Evolutionary conservation across 1,140 invertebrate genomes (phyloP), one percentile per base, ranked within the genome.

Genomic region (Drosophila baimaii): DNA sequence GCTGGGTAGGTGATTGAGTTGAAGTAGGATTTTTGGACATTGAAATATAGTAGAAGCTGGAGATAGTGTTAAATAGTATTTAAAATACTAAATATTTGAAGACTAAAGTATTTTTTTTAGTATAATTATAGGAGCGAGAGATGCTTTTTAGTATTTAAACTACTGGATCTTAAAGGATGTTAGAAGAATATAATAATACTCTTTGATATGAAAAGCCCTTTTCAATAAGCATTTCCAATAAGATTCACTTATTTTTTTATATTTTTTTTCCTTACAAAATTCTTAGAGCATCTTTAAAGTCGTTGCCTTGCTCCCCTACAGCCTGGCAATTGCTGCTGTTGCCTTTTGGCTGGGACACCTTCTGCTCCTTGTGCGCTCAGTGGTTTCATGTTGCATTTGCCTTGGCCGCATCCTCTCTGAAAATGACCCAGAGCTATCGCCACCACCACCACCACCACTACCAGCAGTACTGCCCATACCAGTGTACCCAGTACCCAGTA

Each of bases 311-410:
- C n/a, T 6, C 41, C 13, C 15, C 13, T 15, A 10, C 15, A 27
- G 31, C 15, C 21, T 49, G 54, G 2, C 64, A 70, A 54, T 70
- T 31, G 64, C 64, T 68, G 39, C 47, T 68, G 51, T 44, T 31
- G 29, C 64, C 54, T 56, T 56, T 68, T 66, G 51, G 52, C 44
- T 59, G 49, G 64, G 64, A 66, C 72, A 77, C 72, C 73, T 77
- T 77, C 39, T 49, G 73, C 66, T 78, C 75, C 76, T 71, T 71
- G 79, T 72, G 66, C 79, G 71, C 79, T 83, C 75, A 81, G 71
- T 73, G 85, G 84, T 89, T 90, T 90, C 81, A 90, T 70, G 83
- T 88, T 88, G 84, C 83, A 86, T 88, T 88, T 73, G 84, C 81
- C 82, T 86, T 86, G 82, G 78, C 78, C 85, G 70, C 69, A 70